Base-by-base conservation (phyloP, 2,797 vertebrate species). In the Sebastes vulpes region DNA sequence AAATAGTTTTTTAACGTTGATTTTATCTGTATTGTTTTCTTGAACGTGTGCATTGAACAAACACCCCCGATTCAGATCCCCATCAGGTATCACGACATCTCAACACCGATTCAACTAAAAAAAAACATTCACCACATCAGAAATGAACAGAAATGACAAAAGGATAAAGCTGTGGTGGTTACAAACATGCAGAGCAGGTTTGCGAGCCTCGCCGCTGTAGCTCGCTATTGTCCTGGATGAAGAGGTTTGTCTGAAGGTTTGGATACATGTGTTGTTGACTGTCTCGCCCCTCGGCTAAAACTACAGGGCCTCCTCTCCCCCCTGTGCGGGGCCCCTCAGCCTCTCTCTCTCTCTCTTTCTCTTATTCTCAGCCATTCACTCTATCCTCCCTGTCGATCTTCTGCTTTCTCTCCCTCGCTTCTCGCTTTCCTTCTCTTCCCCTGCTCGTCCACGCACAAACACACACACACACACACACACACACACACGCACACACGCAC, bases 241-340 rank as follows among this genome's bases (percentile, higher is more conserved):
- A 75, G 79, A 86, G 76, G 60, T 87, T 86, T 75, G 81, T 94
- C 75, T 87, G 86, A 83, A 85, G 89, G 89, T 92, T 90, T 85
- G 67, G 90, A 92, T 93, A 79, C 86, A 86, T 82, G 90, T 91
- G 91, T 95, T 95, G 95, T 95, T 94, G 92, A 95, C 92, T 89
- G 86, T 93, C 91, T 94, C 91, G 88, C 93, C 95, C 91, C 91
- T 90, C 32, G 82, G 92, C 89, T 92, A 87, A 90, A 90, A 90
- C 94, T 89, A 89, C 83, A 90, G 90, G 94, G 92, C 92, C 93
- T 90, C 94, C 81, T 87, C 79, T 81, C 84, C 84, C 91, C 91
- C 94, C 91, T 88, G 73, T 75, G 32, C 80, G 3, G 90, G 90
- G 92, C 92, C 92, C 90, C 93, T 91, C 80, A 85, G 83, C 88